Conservation (phyloP, 2,888 invertebrate genomes). For the Drosophila ustulata region DNA sequence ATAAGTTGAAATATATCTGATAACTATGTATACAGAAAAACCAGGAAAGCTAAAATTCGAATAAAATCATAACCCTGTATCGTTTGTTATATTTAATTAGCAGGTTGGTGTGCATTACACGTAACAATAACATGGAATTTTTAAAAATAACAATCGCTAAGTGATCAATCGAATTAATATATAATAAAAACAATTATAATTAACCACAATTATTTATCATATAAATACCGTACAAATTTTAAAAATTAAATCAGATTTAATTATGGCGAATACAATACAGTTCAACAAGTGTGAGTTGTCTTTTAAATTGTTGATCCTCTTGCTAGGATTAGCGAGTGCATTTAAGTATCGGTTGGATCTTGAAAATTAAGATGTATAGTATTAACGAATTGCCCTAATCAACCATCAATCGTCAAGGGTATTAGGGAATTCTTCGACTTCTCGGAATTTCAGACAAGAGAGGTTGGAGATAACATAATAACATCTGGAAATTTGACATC, state of each 20-base stretch:
- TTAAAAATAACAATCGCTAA: too few relatives aligned
- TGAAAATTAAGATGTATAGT: not conserved
- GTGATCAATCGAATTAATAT: too few relatives aligned
- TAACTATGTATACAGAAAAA: too few relatives aligned
- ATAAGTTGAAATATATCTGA: too few relatives aligned
- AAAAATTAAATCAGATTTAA: not conserved
- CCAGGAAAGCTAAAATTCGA: too few relatives aligned
- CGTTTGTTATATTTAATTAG: too few relatives aligned
- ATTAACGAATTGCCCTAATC: not conserved
- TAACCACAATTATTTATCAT: not conserved
- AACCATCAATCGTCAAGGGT: not conserved
- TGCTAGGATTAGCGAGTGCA: not conserved
- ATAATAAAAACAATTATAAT: too few relatives aligned
- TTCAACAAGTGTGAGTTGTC: not conserved
- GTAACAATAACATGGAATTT: too few relatives aligned
- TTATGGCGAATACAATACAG: not conserved
- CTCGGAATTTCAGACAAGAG: not conserved
- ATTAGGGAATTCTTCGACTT: not conserved
- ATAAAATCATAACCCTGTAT: too few relatives aligned
- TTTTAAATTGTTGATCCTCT: not conserved
- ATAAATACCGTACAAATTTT: not conserved
- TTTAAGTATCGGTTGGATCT: not conserved
- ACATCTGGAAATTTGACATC: conserved; percentile 16
- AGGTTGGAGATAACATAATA: rapidly evolving
- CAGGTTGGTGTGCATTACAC: too few relatives aligned